Percentiles rank a stretch among this genome's conserved stretches.
Conservation (phyloP, 1,140 invertebrate genomes). For the Drosophila guanche region DNA sequence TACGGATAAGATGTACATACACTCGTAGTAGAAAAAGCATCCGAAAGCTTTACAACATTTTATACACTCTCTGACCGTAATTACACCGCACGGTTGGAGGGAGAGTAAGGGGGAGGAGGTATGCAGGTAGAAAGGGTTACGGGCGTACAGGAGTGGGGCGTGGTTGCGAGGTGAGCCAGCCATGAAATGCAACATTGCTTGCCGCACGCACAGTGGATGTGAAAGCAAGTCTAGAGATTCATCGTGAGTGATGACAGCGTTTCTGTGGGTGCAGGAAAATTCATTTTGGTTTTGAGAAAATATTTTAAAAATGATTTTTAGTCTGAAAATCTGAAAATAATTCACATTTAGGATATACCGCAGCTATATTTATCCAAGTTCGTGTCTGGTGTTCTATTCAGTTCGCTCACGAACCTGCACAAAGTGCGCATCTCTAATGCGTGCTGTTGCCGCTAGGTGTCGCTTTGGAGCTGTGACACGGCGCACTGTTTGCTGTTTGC, state of each 20-base stretch:
- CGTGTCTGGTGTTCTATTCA: no score
- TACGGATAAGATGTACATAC: no score
- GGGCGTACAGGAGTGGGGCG: conserved; percentile 29
- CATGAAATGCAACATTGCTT: conserved; percentile 63
- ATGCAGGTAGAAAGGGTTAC: not conserved
- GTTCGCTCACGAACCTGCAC: no score
- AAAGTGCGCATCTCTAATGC: not conserved
- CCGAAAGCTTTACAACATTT: conserved; percentile 67
- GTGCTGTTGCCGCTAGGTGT: conserved; percentile 27
- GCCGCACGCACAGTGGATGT: conserved; percentile 11
- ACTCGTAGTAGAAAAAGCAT: not conserved
- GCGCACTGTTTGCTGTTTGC: not conserved
- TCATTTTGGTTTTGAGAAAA: no score
- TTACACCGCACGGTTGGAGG: conserved; percentile 62
- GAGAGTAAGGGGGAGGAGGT: not conserved
- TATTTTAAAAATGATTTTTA: no score
- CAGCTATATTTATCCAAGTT: no score
- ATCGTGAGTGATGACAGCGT: conserved; percentile 10
- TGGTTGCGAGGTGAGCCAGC: conserved; percentile 55
- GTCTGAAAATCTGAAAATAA: no score
- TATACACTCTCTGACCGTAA: conserved; percentile 73
- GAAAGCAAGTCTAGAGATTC: not conserved
- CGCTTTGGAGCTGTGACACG: conserved; percentile 10
- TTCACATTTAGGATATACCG: no score
- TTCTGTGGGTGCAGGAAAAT: not conserved